Percentiles rank a stretch among this genome's conserved stretches.
Evolutionary conservation across 2,797 vertebrate genomes (phyloP).

Genomic region (Acanthopagrus latus): DNA sequence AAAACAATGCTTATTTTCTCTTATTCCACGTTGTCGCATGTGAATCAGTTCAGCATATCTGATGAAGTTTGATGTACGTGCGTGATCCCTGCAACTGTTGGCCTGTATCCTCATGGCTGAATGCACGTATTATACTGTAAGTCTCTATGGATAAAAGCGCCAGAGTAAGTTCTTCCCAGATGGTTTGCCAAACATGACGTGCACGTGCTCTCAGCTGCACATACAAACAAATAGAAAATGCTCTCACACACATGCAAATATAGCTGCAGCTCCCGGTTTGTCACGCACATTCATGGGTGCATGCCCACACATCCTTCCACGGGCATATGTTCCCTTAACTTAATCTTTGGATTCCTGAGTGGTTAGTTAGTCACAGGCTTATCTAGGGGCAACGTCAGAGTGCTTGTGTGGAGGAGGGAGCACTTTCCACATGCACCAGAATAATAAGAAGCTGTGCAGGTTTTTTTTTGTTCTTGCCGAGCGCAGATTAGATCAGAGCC

Average conservation of each 20-base stretch:
- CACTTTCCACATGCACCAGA: constrained; percentile 60
- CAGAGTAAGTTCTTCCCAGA: constrained; percentile 57
- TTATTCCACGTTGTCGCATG: neutral
- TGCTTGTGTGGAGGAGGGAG: constrained; percentile 60
- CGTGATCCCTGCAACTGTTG: neutral
- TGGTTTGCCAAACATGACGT: constrained; percentile 53
- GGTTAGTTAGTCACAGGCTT: constrained; percentile 69
- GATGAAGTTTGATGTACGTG: neutral
- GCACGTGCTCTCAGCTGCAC: constrained; percentile 50
- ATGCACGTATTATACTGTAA: neutral
- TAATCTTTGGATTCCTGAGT: constrained; percentile 72
- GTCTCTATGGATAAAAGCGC: constrained; percentile 4
- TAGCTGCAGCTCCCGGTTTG: constrained; percentile 35
- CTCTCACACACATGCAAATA: constrained; percentile 54
- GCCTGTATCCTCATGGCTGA: neutral
- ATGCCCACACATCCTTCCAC: constrained; percentile 44
- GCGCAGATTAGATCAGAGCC: constrained; percentile 78
- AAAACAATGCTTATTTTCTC: neutral
- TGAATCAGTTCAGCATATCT: neutral
- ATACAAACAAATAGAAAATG: constrained; percentile 52
- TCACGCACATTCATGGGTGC: constrained; percentile 47
- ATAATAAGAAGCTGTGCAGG: constrained; percentile 75
- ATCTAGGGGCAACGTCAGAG: constrained; percentile 70
- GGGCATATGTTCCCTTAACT: constrained; percentile 45
- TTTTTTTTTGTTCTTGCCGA: constrained; percentile 69